phyloP scores from a whole-genome alignment of 2,113 vertebrate genomes.

The Lepisosteus oculatus region DNA sequence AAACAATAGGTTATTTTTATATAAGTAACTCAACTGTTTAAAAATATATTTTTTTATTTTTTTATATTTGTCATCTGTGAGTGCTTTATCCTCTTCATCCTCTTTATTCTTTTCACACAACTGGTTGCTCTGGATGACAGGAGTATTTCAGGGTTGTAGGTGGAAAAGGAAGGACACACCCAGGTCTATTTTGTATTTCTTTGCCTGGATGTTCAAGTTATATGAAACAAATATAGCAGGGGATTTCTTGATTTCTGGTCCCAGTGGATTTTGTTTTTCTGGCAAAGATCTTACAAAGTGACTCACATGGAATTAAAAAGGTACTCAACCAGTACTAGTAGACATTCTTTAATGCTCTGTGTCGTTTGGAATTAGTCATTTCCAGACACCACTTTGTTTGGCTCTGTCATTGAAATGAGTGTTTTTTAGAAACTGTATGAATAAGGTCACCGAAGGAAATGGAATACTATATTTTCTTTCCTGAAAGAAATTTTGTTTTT shows the following conservation, averaged over 20 bases:
- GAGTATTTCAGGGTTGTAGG: not conserved
- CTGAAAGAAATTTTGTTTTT: not conserved
- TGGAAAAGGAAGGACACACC: constrained; percentile 2
- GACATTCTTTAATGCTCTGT: constrained; percentile 13
- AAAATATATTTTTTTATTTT: not conserved
- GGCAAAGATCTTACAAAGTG: too few relatives aligned
- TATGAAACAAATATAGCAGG: too few relatives aligned
- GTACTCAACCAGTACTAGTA: not conserved
- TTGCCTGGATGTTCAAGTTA: not conserved
- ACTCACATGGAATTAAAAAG: too few relatives aligned
- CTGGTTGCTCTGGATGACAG: not conserved
- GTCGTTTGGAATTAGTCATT: constrained; percentile 1
- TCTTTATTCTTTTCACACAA: not conserved
- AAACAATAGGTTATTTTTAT: not conserved
- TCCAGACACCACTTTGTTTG: not conserved
- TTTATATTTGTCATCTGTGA: not conserved
- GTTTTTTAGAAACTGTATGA: too few relatives aligned
- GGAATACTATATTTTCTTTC: too few relatives aligned
- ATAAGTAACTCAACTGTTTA: not conserved
- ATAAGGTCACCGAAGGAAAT: too few relatives aligned
- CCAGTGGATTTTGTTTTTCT: too few relatives aligned
- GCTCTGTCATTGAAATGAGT: too few relatives aligned
- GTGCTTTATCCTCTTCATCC: not conserved
- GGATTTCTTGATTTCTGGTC: not conserved
- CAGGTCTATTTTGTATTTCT: not conserved